These are phyloP conservation scores for Margarornis squamiger DNA, from an alignment of 2,797 vertebrate species.

Conservation along the genomic window DNA sequence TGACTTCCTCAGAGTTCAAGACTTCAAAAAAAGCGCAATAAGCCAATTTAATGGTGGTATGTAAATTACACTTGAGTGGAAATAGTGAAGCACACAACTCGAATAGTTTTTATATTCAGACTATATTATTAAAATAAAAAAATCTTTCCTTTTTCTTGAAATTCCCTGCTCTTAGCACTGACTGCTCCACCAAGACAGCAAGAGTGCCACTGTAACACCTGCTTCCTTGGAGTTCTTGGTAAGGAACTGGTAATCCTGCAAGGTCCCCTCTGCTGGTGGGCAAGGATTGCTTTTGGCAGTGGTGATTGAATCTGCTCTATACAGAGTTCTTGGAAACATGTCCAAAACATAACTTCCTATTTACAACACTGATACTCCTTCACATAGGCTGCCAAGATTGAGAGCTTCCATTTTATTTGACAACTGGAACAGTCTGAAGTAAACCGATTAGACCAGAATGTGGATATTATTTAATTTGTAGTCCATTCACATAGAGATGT, in stretches of 20 bases:
- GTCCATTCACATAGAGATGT: background rate
- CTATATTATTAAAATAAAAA: background rate
- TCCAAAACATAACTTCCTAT: background rate
- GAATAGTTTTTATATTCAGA: background rate
- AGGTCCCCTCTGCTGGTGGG: background rate
- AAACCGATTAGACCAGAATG: background rate
- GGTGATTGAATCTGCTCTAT: background rate
- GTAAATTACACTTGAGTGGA: background rate
- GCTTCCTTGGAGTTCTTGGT: background rate
- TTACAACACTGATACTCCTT: background rate
- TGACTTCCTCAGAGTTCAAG: background rate
- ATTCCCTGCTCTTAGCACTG: background rate
- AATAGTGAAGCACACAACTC: background rate
- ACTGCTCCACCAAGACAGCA: background rate
- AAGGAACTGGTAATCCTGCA: background rate
- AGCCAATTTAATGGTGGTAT: background rate
- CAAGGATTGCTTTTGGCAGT: background rate
- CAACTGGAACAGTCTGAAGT: background rate
- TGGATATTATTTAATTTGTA: background rate
- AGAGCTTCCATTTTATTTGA: background rate
- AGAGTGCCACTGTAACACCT: background rate
- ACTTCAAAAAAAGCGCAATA: accelerated
- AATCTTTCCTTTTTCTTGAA: background rate
- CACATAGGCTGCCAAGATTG: accelerated
- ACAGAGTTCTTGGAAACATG: background rate